These are phyloP conservation scores for Himalopsyche anomala DNA, from an alignment of 2,888 invertebrate species.

Conservation along the genomic window DNA sequence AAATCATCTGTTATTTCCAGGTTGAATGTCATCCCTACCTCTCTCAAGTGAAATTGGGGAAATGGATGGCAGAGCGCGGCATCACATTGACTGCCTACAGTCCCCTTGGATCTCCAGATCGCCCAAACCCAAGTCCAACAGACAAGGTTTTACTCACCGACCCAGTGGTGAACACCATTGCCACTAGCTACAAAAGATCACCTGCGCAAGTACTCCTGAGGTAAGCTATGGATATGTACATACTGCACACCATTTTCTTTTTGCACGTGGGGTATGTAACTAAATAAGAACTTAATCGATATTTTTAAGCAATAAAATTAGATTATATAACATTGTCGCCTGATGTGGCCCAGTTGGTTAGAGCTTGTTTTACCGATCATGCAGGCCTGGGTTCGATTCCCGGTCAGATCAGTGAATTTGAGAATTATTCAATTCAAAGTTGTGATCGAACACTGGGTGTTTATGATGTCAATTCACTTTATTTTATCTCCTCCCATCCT, in stretches of 20 bases:
- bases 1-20: constrained; percentile 69
- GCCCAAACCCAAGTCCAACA: constrained; percentile 77
- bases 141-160: constrained; percentile 69
- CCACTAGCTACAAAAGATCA: constrained; percentile 78
- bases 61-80: constrained; percentile 77
- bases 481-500: no score
- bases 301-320: no score
- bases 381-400: no score
- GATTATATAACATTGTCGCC: no score
- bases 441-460: no score
- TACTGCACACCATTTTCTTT: neutral
- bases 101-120: constrained; percentile 81
- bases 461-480: no score
- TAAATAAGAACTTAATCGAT: neutral
- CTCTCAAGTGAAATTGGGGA: constrained; percentile 78
- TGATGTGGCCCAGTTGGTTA: no score
- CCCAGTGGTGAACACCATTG: constrained; percentile 74
- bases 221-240: neutral
- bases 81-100: constrained; percentile 83
- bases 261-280: no score
- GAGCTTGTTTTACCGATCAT: no score
- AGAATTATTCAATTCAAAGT: no score
- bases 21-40: constrained; percentile 76
- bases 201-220: constrained; percentile 80
- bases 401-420: no score